phyloP scores from a whole-genome alignment of 2,113 vertebrate species.

The Apus apus region DNA sequence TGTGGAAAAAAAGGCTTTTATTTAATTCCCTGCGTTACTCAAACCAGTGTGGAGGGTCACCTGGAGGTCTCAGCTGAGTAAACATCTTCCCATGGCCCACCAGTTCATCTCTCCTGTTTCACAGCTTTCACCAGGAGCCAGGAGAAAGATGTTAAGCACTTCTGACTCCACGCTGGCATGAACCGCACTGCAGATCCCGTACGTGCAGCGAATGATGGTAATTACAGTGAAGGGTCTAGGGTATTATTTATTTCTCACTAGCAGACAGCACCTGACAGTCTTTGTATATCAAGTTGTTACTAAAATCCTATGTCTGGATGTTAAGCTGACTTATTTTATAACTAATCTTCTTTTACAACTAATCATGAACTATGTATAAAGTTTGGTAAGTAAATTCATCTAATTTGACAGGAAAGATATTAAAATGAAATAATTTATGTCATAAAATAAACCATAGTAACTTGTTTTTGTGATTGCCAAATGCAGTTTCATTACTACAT shows the following conservation, averaged over 20 bases:
- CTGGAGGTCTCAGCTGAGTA: background rate
- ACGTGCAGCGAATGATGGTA: conserved; percentile 48
- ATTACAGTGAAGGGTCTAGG: conserved; percentile 61
- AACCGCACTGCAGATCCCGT: conserved; percentile 7
- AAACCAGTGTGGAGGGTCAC: background rate
- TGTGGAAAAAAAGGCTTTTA: background rate
- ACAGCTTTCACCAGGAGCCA: background rate
- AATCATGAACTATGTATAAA: conserved; percentile 69
- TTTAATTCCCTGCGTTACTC: background rate
- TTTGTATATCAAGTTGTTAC: conserved; percentile 73
- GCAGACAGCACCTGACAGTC: conserved; percentile 63
- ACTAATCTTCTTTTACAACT: conserved; percentile 73
- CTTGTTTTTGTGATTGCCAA: conserved; percentile 63
- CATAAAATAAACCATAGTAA: conserved; percentile 58
- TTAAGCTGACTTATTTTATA: conserved; percentile 72
- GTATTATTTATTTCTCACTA: conserved; percentile 69
- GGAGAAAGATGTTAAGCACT: background rate
- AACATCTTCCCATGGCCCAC: background rate
- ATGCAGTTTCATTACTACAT: conserved; percentile 53
- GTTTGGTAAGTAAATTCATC: conserved; percentile 73
- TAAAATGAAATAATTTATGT: conserved; percentile 73
- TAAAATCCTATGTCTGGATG: conserved; percentile 68
- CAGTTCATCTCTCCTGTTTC: background rate
- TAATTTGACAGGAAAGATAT: conserved; percentile 72
- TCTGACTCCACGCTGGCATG: background rate